Base-by-base conservation (phyloP, 2,888 invertebrate genomes). In the Cataglyphis altisquamis region DNA sequence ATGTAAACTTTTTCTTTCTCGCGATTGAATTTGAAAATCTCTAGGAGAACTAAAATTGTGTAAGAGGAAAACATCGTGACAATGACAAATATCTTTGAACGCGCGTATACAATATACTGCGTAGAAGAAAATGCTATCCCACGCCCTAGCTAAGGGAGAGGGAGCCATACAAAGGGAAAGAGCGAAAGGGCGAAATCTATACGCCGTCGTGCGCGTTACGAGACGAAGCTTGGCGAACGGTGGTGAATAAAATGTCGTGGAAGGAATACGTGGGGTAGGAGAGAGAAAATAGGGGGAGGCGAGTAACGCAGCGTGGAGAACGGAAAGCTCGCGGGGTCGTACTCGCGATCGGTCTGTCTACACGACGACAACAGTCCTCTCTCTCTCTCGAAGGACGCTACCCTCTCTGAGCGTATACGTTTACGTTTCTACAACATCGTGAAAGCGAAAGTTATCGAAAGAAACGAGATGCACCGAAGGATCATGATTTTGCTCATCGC, bases 341-440 rank as follows among this genome's bases (percentile, higher is more conserved):
- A 89, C 85, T 87, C 86, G 86, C 85, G 86, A 88, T 88, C 88
- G 80, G 86, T 73, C 90, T 83, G 90, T 89, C 87, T 87, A 87
- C 84, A 83, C 85, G 86, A 81, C 85, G 67, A 87, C 89, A 87
- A 88, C 8, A 18, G 87, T 86, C 84, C 70, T 85, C 78, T 25
- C 67, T 6, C 4, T 63, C 32, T 6, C 4, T 52, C 57, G 10
- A 21, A n/a, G 25, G 29, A 9, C 12, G 55, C 15, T 75, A 25
- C 10, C 12, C 15, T 21, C 15, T 6, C 25, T 4, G 25, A 29
- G 4, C n/a, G 32, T 29, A 15, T 8, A 52, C n/a, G n/a, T 41
- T 80, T 48, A 55, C 8, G 21, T 63, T 36, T 39, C 18, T 36
- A 9, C 67, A 6, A 6, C 45, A 60, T 39, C 36, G 12, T 18